phyloP scores from a whole-genome alignment of 2,113 vertebrate species.

The Xyliphius kryptos region DNA sequence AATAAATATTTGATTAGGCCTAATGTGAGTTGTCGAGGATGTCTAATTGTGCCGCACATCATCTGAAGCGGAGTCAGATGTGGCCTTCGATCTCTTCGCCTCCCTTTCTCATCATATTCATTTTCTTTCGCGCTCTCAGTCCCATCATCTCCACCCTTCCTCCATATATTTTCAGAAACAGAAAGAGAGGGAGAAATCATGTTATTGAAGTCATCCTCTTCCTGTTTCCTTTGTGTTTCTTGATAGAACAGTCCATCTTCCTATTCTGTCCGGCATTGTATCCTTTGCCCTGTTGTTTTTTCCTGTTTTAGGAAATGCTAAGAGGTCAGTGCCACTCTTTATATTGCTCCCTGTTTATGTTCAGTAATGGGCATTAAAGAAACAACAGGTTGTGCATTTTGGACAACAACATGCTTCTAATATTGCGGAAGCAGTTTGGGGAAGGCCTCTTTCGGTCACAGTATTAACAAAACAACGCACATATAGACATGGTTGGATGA shows the following conservation, averaged over 20 bases:
- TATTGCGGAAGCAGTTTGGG: too few relatives aligned
- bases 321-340: constrained; percentile 1
- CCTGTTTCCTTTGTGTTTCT: constrained; percentile 50
- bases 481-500: too few relatives aligned
- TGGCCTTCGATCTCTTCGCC: constrained; percentile 69
- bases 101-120: constrained; percentile 46
- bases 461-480: too few relatives aligned
- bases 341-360: background rate
- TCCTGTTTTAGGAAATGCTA: constrained; percentile 41
- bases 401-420: too few relatives aligned
- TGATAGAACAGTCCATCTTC: constrained; percentile 46
- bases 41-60: constrained; percentile 96
- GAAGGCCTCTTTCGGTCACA: too few relatives aligned
- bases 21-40: constrained; percentile 99
- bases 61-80: constrained; percentile 73
- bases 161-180: constrained; percentile 8
- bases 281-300: constrained; percentile 32
- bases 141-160: constrained; percentile 33
- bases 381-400: too few relatives aligned
- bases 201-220: constrained; percentile 38
- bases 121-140: constrained; percentile 40
- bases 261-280: constrained; percentile 28
- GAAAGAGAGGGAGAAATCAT: constrained; percentile 19
- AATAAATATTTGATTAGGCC: constrained; percentile 99
- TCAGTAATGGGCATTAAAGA: too few relatives aligned